Base-by-base conservation (phyloP, 2,797 vertebrate genomes). In the Pipistrellus kuhlii region DNA sequence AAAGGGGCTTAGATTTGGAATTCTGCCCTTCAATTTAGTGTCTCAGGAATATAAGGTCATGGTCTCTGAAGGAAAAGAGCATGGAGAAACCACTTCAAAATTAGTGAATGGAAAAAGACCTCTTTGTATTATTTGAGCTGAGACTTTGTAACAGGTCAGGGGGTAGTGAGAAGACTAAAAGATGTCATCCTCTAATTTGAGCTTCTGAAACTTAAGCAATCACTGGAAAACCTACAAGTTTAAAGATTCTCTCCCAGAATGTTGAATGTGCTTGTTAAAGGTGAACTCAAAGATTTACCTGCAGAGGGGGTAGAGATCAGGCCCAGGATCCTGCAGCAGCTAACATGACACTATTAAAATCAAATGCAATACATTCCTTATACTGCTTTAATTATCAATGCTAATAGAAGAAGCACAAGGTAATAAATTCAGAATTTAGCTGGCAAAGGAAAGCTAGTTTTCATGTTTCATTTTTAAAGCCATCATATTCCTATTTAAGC, bases 361-460 rank as follows among this genome's bases (percentile, higher is more conserved):
- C 95, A 90, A 96, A 95, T 71, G 69, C 44, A 92, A 86, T 93
- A 94, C 88, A 84, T 95, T 93, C 80, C 78, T 94, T 95, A 95
- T 81, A 86, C 85, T 89, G 76, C 95, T 95, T 94, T 96, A 97
- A 97, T 97, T 96, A 96, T 93, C 95, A 94, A 84, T 93, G 95
- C 95, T 97, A 97, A 97, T 97, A 94, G 87, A 93, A 94, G 93
- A 44, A 93, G 95, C 85, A 81, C 27, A 12, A 27, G 62, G 95
- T 93, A 90, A 95, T 97, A 97, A 97, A 97, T 97, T 88, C 68
- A 82, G 85, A 53, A 91, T 87, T 86, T 64, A 72, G 57, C 72
- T 81, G 90, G 93, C 62, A 81, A 95, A 86, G 89, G 85, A 92
- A 95, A 69, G 82, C 75, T 69, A 93, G 88, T 96, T 95, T 97